These are phyloP conservation scores for Tetraodon nigroviridis DNA, from an alignment of 2,113 vertebrate species.

Conservation along the genomic window DNA sequence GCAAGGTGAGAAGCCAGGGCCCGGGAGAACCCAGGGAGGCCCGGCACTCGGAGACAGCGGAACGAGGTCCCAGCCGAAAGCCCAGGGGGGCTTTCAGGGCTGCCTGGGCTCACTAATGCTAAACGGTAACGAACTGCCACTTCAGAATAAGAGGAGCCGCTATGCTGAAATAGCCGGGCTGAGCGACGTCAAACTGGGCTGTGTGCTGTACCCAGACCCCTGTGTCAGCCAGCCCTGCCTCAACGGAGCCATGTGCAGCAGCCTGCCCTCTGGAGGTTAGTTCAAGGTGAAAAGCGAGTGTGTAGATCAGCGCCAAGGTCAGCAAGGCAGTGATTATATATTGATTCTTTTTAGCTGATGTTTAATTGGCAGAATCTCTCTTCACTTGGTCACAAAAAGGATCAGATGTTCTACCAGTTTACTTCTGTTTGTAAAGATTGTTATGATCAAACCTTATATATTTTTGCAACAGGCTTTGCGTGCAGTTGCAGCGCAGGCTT, in stretches of 20 bases:
- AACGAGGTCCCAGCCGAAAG: constrained; percentile 74
- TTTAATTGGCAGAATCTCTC: no score
- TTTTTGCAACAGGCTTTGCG: constrained; percentile 76
- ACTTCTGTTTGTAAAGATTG: background rate
- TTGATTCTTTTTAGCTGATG: no score
- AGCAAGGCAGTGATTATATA: no score
- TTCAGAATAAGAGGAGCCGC: constrained; percentile 90
- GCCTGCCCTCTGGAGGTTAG: constrained; percentile 86
- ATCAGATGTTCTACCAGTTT: background rate
- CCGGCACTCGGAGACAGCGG: constrained; percentile 59
- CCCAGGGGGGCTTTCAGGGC: constrained; percentile 89
- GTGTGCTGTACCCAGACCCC: constrained; percentile 87
- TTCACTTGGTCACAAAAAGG: background rate
- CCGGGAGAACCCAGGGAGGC: constrained; percentile 73
- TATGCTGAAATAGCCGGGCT: constrained; percentile 89
- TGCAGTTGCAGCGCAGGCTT: constrained; percentile 88
- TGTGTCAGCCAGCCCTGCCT: constrained; percentile 85
- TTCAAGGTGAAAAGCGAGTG: constrained; percentile 17
- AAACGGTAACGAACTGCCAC: constrained; percentile 86
- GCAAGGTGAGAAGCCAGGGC: constrained; percentile 60
- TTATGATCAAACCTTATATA: background rate
- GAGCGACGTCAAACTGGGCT: constrained; percentile 88
- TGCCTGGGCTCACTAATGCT: constrained; percentile 87
- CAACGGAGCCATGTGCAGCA: constrained; percentile 85
- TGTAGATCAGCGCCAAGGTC: constrained; percentile 5